Evolutionary conservation across 2,797 vertebrate species (phyloP).

Genomic region (Chrysocyon brachyurus): DNA sequence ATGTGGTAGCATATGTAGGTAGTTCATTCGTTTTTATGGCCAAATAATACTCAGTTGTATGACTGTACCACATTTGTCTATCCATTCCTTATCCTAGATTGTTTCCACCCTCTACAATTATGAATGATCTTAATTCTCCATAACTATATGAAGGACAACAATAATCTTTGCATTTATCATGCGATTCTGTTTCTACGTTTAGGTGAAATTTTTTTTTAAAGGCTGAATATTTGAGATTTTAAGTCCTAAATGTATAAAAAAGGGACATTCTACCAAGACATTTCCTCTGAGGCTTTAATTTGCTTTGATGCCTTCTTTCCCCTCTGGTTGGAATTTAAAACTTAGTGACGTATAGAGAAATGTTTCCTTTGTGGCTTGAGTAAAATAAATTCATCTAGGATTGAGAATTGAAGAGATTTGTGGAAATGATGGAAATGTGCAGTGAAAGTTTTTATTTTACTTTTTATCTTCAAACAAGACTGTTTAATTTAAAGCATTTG

Average conservation of each 20-base stretch:
- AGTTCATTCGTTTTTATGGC: not conserved
- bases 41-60: not conserved
- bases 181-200: not conserved
- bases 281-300: not conserved
- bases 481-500: slow-evolving; percentile 22
- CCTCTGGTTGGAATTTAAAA: not conserved
- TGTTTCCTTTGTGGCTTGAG: slow-evolving; percentile 9
- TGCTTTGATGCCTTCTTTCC: not conserved
- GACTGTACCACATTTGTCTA: not conserved
- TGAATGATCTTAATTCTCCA: not conserved
- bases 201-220: not conserved
- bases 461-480: not conserved
- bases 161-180: not conserved
- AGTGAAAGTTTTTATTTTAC: not conserved
- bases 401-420: slow-evolving; percentile 34
- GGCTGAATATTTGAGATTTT: not conserved
- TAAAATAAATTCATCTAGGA: slow-evolving; percentile 44
- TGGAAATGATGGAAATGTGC: not conserved
- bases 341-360: not conserved
- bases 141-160: not conserved
- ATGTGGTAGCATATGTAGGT: not conserved
- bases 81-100: not conserved
- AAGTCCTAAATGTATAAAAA: slow-evolving; percentile 14
- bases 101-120: not conserved
- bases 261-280: not conserved